Base-by-base conservation (phyloP, 2,113 vertebrate species). In the Osmerus mordax region DNA sequence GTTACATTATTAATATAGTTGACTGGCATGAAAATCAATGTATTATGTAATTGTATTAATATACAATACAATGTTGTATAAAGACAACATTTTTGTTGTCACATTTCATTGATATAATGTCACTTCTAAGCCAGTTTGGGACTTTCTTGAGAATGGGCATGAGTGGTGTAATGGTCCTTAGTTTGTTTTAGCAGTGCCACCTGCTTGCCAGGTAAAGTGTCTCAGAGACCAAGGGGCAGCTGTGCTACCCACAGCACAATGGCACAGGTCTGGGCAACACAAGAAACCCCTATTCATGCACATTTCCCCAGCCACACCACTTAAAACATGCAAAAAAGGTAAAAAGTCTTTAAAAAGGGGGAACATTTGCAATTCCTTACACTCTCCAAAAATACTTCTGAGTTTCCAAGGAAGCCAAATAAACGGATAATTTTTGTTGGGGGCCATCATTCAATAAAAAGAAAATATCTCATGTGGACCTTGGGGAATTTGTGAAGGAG, bases 341-440 rank as follows among this genome's bases (percentile, higher is more conserved):
- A 83, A 61, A 72, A 76, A 71, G 79, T 71, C 78, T 81, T 91
- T 89, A 84, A 85, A 89, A 85, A 72, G 12, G 28, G 74, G 80
- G 84, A 68, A 59, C 78, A 85, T 78, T 32, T 47, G 2, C 81
- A 81, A 70, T 66, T 76, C 76, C 76, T 80, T 75, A 81, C 66
- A 58, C 72, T 81, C 87, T 86, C 87, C 84, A 82, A 87, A 67
- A 77, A 71, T 73, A n/a, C 9, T 19, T 47, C 47, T 21, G 18
- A 59, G 83, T 82, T 77, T 82, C 85, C 72, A 75, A 85, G 79
- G 79, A 77, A 78, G 74, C 77, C 76, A 78, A 84, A 84, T 51
- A 75, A 83, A 80, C 69, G 11, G 67, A 74, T 81, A 80, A 82
- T 82, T 87, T 86, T 76, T 83, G 80, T 87, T 81, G 64, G 62